Evolutionary conservation across 2,888 invertebrate genomes (phyloP).

Genomic region (Luperina testacea): DNA sequence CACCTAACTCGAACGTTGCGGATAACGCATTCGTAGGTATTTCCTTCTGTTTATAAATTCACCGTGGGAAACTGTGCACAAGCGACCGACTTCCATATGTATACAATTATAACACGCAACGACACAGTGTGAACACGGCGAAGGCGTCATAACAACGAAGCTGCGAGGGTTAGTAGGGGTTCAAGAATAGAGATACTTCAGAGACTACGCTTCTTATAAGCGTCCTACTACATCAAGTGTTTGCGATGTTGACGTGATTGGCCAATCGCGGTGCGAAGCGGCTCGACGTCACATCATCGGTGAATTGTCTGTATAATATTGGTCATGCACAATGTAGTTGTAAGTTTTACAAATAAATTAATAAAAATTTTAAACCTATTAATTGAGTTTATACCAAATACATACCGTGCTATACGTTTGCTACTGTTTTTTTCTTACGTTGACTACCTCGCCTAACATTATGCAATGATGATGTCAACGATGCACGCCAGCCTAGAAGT

Average conservation of each 20-base stretch:
- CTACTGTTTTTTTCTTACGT: background rate
- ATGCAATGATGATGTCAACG: background rate
- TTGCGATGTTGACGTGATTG: background rate
- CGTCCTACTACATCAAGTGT: background rate
- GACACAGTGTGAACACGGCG: conserved; percentile 30
- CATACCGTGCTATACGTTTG: background rate
- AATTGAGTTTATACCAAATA: background rate
- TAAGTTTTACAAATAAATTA: background rate
- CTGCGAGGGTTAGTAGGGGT: conserved; percentile 25
- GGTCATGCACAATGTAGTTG: background rate
- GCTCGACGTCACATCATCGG: too few species aligned
- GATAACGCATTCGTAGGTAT: conserved; percentile 52
- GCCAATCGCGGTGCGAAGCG: too few species aligned
- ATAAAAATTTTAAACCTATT: background rate
- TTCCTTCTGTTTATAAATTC: conserved; percentile 80
- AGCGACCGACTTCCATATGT: conserved; percentile 59
- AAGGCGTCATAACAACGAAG: conserved; percentile 17
- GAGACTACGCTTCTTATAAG: conserved; percentile 3
- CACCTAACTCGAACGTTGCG: conserved; percentile 10
- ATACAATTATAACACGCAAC: conserved; percentile 44
- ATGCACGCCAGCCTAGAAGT: background rate
- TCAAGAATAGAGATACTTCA: conserved; percentile 10
- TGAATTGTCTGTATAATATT: background rate
- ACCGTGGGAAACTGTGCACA: conserved; percentile 78
- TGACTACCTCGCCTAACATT: background rate